These are phyloP conservation scores for Armadillidium nasatum DNA, from an alignment of 1,140 invertebrate species.

Conservation along the genomic window DNA sequence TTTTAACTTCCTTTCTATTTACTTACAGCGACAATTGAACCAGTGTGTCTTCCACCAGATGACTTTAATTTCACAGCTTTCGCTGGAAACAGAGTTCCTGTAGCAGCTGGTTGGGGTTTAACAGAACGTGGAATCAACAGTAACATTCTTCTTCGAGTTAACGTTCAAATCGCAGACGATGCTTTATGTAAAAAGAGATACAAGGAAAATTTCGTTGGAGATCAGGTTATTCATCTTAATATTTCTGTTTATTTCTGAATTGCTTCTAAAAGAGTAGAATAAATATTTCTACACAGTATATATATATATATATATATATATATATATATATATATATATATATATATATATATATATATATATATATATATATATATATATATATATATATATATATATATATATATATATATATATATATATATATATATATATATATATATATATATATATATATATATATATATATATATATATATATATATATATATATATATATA, in stretches of 20 bases:
- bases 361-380: no score
- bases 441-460: no score
- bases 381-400: no score
- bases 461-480: no score
- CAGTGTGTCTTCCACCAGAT: constrained; percentile 20
- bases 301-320: no score
- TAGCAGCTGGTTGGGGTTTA: constrained; percentile 24
- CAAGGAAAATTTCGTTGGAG: constrained; percentile 11
- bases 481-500: no score
- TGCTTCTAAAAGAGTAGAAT: no score
- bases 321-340: no score
- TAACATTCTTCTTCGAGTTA: constrained; percentile 12
- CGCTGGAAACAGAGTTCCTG: neutral
- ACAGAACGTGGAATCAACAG: constrained; percentile 7
- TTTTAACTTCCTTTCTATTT: neutral
- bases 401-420: no score
- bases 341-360: no score
- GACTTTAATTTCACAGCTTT: neutral
- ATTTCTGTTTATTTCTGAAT: neutral
- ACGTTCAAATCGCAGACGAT: constrained; percentile 10
- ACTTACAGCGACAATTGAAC: constrained; percentile 14
- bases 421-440: no score
- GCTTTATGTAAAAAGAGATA: constrained; percentile 15
- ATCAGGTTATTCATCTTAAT: constrained; percentile 9
- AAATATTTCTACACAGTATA: no score